Base-by-base conservation (phyloP, 2,888 invertebrate genomes). In the Conops quadrifasciatus region DNA sequence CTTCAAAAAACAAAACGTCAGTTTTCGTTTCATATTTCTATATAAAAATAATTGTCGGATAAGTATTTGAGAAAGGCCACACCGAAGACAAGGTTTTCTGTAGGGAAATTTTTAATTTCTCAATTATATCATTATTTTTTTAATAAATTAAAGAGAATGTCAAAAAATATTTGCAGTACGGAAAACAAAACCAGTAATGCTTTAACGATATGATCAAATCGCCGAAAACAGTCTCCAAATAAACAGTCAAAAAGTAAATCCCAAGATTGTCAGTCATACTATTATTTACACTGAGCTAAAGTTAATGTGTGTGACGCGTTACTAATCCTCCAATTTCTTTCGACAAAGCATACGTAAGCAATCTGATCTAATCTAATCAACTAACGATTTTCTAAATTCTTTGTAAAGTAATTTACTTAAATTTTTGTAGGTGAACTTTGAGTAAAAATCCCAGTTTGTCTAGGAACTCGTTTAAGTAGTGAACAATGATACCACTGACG, bases 401-500 rank as follows among this genome's bases (percentile, higher is more conserved):
- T 45, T 16, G n/a, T 58, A 21, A 19, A 13, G 15, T 58, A 51
- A 51, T 51, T 58, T 7, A 58, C 15, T 24, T 7, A n/a, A 58
- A 4, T 4, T 3, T 24, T 3, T 21, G 58, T 24, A 56, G 28
- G 15, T 24, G 1, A 24, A 4, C 28, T 15, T 16, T 24, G 3
- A 26, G 47, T 15, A 26, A 62, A 43, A 53, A 24, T 66, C 36
- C 21, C 30, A 56, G 45, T 16, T 21, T n/a, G 43, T 16, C 5
- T 36, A 36, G 36, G 47, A 2, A 43, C 9, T 16, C 63, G 11
- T 45, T 60, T 71, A 69, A 70, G 59, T 59, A 70, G 28, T 72
- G 68, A 78, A 63, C 65, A 24, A 84, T 84, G 84, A 75, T 84
- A 71, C 84, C 84, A 30, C 75, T 94, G 92, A 88, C 94, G 86